phyloP scores from a whole-genome alignment of 2,113 vertebrate species.

The Isurus oxyrinchus region DNA sequence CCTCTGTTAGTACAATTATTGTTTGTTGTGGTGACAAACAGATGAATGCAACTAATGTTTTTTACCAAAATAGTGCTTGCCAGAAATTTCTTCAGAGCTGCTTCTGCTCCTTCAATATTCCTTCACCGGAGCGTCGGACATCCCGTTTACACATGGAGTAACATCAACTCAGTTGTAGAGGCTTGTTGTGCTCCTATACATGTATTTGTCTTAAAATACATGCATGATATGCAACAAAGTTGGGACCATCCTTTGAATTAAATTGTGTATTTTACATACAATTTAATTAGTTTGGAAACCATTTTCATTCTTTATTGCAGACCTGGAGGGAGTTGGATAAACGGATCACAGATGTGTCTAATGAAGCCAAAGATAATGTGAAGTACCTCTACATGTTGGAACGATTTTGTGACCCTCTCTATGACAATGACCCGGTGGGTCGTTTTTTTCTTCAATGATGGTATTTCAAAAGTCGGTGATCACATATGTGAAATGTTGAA shows the following conservation, averaged over 20 bases:
- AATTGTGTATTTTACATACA: not conserved
- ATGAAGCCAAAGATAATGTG: conserved; percentile 32
- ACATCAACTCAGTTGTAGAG: not conserved
- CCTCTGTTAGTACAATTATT: not conserved
- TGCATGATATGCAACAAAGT: not conserved
- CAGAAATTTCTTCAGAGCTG: not conserved
- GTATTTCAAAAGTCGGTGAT: not conserved
- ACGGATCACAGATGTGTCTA: not conserved
- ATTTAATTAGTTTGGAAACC: not conserved
- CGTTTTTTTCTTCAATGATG: not conserved
- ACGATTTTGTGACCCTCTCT: conserved; percentile 31
- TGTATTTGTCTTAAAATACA: not conserved
- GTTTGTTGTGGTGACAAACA: not conserved
- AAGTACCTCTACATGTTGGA: conserved; percentile 31
- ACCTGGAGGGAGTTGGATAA: conserved; percentile 23
- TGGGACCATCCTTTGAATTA: not conserved
- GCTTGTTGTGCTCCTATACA: not conserved
- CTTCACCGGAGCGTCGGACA: not conserved
- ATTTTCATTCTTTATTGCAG: not conserved
- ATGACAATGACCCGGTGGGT: conserved; percentile 18
- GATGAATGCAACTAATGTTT: not conserved
- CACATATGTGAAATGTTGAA: not conserved
- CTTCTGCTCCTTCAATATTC: not conserved
- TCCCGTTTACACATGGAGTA: not conserved
- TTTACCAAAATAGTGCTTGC: not conserved